Base-by-base conservation (phyloP, 1,140 invertebrate genomes). In the Pogonomyrmex barbatus region DNA sequence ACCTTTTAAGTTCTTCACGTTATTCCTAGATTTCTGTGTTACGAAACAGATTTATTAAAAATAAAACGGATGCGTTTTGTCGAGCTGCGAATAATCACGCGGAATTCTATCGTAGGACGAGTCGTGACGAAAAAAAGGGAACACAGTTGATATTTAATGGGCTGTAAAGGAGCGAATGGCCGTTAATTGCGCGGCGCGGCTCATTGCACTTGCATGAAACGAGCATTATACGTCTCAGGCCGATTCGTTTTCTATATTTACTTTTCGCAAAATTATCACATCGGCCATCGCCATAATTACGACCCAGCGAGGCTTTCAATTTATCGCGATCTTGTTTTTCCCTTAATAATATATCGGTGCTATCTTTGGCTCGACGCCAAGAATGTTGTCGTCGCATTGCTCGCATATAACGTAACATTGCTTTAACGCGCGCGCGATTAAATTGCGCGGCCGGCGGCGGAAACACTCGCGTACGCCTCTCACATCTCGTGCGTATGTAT, bases 121-220 rank as follows among this genome's bases (percentile, higher is more conserved):
- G 24, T 85, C 65, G 62, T 42, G 85, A 17, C 56, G 9, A 54
- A 6, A 47, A 68, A 58, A 86, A 82, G 36, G 24, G 65, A 14
- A 39, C 81, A 85, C 58, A 88, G 81, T 85, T 87, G 88, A 86
- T 75, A 90, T 79, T 90, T 90, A 90, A 90, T 90, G 76, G 63
- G 12, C 77, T 62, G 88, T 90, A 86, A 90, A 90, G 77, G 86
- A 89, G 83, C 70, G 78, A 90, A 90, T 86, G 87, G 88, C 50
- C 82, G 62, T 90, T 90, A 90, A 90, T 90, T 88, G 73, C 86
- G 50, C 52, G 87, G 50, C 85, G 87, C 85, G 87, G 70, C 87
- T 88, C 87, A 73, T 70, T 82, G 76, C 58, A 63, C 63, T 63
- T 70, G 63, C 67, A 75, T 79, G 83, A 83, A 82, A 82, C 87